Evolutionary conservation across 2,888 invertebrate genomes (phyloP), one percentile per base, ranked within the genome.

Genomic region (Agriotes lineatus): DNA sequence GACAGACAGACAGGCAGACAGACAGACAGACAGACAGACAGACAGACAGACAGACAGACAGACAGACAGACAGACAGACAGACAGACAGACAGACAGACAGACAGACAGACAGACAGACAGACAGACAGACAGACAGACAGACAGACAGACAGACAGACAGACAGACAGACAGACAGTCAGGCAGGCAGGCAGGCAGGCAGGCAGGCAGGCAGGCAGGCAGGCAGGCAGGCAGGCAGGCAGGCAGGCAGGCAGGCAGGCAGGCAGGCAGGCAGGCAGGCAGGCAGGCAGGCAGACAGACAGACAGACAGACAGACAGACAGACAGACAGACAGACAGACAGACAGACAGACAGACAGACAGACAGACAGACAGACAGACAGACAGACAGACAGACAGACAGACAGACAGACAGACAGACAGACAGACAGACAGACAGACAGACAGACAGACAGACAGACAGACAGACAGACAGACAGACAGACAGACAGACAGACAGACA

Each of bases 71-170:
- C 19, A 45, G 19, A 45, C 19, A 45, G 19, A 45, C 19, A 45
- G 45, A 45, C 45, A 45, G 45, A 45, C 45, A 45, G 45, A 45
- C 45, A 45, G 45, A 45, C 19, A 45, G 19, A 45, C 19, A 45
- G 19, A 45, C 19, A 45, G 19, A 45, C 19, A 45, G 45, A 45
- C 45, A 45, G 45, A 18, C 45, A 45, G 45, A 18, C 45, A 45
- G 45, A 18, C 19, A 45, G 45, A 18, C 45, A 45, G 45, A 18
- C 19, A 16, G 45, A 18, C 39, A 39, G 39, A n/a, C 39, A 39
- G 20, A 18, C 22, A 75, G 74, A 75, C 72, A 72, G 75, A 69
- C 72, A 65, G 63, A 16, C 58, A 39, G 18, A 16, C 22, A 48
- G 48, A 18, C 48, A 48, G n/a, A n/a, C n/a, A n/a, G n/a, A n/a